Conservation (phyloP, 23 tunicate species). For the Diplosoma virens region DNA sequence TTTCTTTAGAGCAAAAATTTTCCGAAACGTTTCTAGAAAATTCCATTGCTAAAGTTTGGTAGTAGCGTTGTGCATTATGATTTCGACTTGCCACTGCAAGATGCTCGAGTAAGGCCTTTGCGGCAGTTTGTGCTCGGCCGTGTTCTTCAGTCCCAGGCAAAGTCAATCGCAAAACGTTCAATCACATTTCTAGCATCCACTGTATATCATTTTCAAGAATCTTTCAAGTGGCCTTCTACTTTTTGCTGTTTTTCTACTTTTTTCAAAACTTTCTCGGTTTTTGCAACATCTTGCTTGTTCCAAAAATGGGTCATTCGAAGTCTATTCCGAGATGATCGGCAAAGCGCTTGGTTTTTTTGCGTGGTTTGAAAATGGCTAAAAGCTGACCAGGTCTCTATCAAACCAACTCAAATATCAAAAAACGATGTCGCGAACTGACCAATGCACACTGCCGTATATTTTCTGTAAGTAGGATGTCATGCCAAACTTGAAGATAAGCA, state of each 20-base stretch:
- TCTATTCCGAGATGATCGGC: conserved; percentile 1
- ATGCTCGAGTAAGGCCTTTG: too few relatives aligned
- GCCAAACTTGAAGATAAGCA: conserved; percentile 53
- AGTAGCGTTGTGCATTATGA: conserved; percentile 29
- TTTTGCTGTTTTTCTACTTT: too few relatives aligned
- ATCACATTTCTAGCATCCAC: too few relatives aligned
- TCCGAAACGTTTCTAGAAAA: too few relatives aligned
- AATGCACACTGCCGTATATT: conserved; percentile 72
- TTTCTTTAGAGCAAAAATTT: too few relatives aligned
- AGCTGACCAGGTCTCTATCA: conserved; percentile 58
- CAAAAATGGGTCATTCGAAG: neutral
- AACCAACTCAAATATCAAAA: conserved; percentile 63
- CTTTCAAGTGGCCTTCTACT: too few relatives aligned
- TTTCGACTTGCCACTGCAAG: too few relatives aligned
- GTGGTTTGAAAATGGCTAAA: conserved; percentile 36
- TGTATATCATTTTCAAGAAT: too few relatives aligned
- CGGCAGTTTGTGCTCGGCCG: too few relatives aligned
- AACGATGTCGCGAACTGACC: conserved; percentile 80
- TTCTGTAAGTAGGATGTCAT: conserved; percentile 67
- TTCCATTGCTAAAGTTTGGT: conserved; percentile 53
- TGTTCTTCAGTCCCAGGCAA: too few relatives aligned
- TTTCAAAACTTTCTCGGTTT: too few relatives aligned
- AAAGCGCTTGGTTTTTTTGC: conserved; percentile 25
- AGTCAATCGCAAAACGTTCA: too few relatives aligned
- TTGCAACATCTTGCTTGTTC: conserved; percentile 40